Conservation (phyloP, 2,888 invertebrate genomes). For the Eudasyphora cyanicolor region DNA sequence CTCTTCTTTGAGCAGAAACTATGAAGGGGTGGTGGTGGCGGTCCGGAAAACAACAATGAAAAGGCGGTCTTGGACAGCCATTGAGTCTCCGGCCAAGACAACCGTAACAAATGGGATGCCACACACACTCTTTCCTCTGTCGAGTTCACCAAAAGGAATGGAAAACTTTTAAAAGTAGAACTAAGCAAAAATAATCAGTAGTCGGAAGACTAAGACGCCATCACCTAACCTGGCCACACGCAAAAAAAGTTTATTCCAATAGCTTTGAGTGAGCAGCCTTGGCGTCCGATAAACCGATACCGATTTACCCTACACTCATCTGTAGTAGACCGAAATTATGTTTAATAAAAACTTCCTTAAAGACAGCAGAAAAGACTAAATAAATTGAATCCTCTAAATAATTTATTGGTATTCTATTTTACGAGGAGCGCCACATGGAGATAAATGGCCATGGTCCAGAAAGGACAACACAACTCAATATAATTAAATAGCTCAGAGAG, state of each 20-base stretch:
- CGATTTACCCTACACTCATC: neutral
- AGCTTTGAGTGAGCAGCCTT: neutral
- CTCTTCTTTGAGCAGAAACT: conserved; percentile 15
- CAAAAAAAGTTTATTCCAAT: neutral
- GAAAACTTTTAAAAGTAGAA: conserved; percentile 50
- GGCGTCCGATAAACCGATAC: neutral
- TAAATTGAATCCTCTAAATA: neutral
- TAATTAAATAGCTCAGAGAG: conserved; percentile 4
- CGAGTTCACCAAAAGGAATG: neutral
- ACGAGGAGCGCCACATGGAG: neutral
- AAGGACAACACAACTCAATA: neutral
- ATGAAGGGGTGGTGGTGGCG: conserved; percentile 4
- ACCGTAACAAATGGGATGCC: conserved; percentile 52
- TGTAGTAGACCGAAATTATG: neutral
- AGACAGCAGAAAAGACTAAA: neutral
- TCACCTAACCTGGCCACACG: conserved; percentile 24
- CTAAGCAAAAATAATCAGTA: conserved; percentile 58
- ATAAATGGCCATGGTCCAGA: neutral
- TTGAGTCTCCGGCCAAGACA: conserved; percentile 53
- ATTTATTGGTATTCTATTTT: conserved; percentile 10
- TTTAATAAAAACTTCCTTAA: neutral
- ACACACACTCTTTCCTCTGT: conserved; percentile 20
- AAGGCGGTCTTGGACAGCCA: conserved; percentile 48
- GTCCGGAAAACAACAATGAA: conserved; percentile 47
- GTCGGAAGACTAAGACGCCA: conserved; percentile 2